Percentiles rank a stretch among this genome's conserved stretches.
These are phyloP conservation scores for Centruroides vittatus DNA, from an alignment of 1,140 invertebrate species.

Conservation along the genomic window DNA sequence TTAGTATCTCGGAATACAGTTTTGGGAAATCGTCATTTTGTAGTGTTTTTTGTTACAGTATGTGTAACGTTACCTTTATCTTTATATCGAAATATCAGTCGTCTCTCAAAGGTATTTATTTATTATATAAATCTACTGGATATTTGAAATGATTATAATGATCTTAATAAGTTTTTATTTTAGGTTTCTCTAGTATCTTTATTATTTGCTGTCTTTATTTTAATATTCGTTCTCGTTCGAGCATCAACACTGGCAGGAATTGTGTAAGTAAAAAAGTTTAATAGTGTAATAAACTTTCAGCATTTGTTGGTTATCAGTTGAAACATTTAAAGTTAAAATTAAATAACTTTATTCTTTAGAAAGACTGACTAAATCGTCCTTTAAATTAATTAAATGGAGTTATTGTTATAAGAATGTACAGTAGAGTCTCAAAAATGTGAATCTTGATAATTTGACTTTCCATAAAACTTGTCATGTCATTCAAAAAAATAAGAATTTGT, in stretches of 20 bases:
- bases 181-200: slow-evolving; percentile 55
- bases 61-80: slow-evolving; percentile 66
- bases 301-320: not conserved
- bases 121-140: not conserved
- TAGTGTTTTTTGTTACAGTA: slow-evolving; percentile 58
- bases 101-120: slow-evolving; percentile 49
- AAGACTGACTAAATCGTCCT: no score
- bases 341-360: no score
- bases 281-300: not conserved
- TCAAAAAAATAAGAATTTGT: no score
- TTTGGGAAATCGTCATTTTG: slow-evolving; percentile 52
- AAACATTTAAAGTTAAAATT: no score
- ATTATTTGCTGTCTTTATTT: slow-evolving; percentile 55
- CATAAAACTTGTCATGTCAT: no score
- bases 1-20: slow-evolving; percentile 36
- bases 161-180: not conserved
- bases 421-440: no score
- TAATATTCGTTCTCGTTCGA: slow-evolving; percentile 51
- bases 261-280: slow-evolving; percentile 21
- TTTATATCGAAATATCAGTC: slow-evolving; percentile 61
- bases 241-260: slow-evolving; percentile 32
- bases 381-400: no score
- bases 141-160: no score
- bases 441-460: no score
- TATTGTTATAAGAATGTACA: no score